These are phyloP conservation scores for Bellardia bayeri DNA, from an alignment of 2,888 invertebrate genomes.

Conservation along the genomic window DNA sequence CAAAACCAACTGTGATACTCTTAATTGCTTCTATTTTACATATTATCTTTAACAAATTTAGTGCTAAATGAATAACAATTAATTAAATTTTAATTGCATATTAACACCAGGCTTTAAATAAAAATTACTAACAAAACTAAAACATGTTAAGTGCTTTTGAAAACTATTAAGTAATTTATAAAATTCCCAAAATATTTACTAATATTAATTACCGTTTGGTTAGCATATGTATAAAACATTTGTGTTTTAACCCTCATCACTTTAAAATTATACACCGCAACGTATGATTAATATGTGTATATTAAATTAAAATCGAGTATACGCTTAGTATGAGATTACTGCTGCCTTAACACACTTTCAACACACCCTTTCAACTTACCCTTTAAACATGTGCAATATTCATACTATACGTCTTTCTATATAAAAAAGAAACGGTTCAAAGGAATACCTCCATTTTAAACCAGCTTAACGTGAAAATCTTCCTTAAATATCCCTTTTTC, in stretches of 20 bases:
- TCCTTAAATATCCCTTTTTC: constrained; percentile 10
- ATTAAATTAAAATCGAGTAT: not conserved
- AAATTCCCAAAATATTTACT: no score
- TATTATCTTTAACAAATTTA: no score
- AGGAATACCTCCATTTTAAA: not conserved
- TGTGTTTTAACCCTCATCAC: not conserved
- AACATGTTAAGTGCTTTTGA: no score
- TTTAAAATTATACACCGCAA: not conserved
- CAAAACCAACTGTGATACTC: no score
- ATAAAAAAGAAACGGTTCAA: not conserved
- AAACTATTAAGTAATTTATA: no score
- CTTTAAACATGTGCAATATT: not conserved
- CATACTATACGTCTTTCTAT: not conserved
- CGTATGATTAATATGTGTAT: constrained; percentile 13
- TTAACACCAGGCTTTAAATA: no score
- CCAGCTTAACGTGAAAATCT: constrained; percentile 3
- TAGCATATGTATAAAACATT: not conserved
- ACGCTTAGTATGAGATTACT: not conserved
- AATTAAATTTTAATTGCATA: no score
- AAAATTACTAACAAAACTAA: no score
- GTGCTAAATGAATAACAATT: no score
- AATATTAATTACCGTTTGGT: no score
- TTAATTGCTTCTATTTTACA: no score
- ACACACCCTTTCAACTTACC: not conserved
- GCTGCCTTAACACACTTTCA: not conserved